Base-by-base conservation (phyloP, 2,797 vertebrate genomes). In the Syndactyla subalaris region DNA sequence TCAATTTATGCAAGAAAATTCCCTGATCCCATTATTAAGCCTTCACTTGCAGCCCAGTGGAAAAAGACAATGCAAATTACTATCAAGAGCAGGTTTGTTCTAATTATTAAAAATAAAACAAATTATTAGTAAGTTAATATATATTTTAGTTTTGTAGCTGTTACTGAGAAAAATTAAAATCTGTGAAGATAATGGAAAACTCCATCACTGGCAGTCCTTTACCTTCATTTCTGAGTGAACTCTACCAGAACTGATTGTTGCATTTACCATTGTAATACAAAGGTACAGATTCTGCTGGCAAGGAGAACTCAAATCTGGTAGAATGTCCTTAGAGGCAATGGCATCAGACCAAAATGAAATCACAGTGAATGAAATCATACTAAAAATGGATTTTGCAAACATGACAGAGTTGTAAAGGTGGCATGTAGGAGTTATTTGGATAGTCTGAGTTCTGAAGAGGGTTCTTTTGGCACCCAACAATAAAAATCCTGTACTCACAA, bases 371-470 rank as follows among this genome's bases (percentile, higher is more conserved):
- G 78, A 88, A 88, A 34, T 26, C 29, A 7, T 43, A 61, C 20
- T 58, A 85, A 32, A 80, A 78, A 49, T 24, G 13, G 46, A 14
- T 36, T 89, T 66, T 46, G 63, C n/a, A 72, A 81, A 29, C 46
- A 29, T 0, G 0, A 17, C 45, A 23, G n/a, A 30, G 58, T 16
- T 72, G 45, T 3, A 4, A 24, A 61, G 46, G 43, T 71, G 30
- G 11, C 13, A 17, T 7, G 36, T 7, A 32, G 70, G 77, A 71
- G 45, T 21, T n/a, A 5, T 23, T 48, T 51, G 58, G 54, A 46
- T 17, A 51, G 46, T 12, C 36, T 46, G 12, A 26, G 16, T 30
- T 68, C 54, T 83, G 62, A 62, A 57, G 24, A 48, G 34, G 73
- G 55, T 36, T 51, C 13, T 84, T 68, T 6, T 46, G 20, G 45